Percentiles rank a stretch among this genome's conserved stretches.
phyloP scores from a whole-genome alignment of 2,888 invertebrate genomes.

The Drosophila falleni region DNA sequence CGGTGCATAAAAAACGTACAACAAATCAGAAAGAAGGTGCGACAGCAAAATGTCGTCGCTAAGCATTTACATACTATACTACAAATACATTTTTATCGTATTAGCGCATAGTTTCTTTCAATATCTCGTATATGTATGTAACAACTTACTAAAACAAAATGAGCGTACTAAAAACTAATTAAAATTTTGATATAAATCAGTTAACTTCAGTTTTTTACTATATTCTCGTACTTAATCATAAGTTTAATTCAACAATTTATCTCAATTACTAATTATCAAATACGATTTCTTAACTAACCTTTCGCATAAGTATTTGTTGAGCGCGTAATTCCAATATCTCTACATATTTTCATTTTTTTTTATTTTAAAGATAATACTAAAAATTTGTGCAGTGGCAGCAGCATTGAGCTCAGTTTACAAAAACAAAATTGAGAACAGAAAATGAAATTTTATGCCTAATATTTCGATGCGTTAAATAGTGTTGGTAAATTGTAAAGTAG shows the following conservation, averaged over 20 bases:
- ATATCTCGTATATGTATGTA: slow-evolving; percentile 70
- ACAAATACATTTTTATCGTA: slow-evolving; percentile 56
- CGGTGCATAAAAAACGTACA: slow-evolving; percentile 90
- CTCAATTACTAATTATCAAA: slow-evolving; percentile 22
- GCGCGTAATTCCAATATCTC: slow-evolving; percentile 47
- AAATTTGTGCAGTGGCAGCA: slow-evolving; percentile 64
- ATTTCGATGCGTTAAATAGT: slow-evolving; percentile 67
- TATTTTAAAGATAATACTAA: slow-evolving; percentile 53
- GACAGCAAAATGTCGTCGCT: slow-evolving; percentile 86
- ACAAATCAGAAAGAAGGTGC: slow-evolving; percentile 86
- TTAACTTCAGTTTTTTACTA: slow-evolving; percentile 38
- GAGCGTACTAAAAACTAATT: slow-evolving; percentile 45
- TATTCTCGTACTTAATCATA: slow-evolving; percentile 31
- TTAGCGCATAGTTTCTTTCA: slow-evolving; percentile 78
- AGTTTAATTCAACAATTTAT: slow-evolving; percentile 25
- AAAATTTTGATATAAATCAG: slow-evolving; percentile 58
- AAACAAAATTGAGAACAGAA: slow-evolving; percentile 22
- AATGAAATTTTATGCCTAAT: slow-evolving; percentile 46
- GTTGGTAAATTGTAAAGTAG: slow-evolving; percentile 69
- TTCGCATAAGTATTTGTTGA: slow-evolving; percentile 58
- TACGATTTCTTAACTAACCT: slow-evolving; percentile 57
- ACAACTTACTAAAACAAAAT: slow-evolving; percentile 39
- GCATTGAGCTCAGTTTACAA: slow-evolving; percentile 59
- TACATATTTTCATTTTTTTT: slow-evolving; percentile 53
- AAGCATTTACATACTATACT: slow-evolving; percentile 61